Percentiles rank a stretch among this genome's conserved stretches.
Evolutionary conservation across 2,797 vertebrate genomes (phyloP).

Genomic region (Gymnothorax javanicus): DNA sequence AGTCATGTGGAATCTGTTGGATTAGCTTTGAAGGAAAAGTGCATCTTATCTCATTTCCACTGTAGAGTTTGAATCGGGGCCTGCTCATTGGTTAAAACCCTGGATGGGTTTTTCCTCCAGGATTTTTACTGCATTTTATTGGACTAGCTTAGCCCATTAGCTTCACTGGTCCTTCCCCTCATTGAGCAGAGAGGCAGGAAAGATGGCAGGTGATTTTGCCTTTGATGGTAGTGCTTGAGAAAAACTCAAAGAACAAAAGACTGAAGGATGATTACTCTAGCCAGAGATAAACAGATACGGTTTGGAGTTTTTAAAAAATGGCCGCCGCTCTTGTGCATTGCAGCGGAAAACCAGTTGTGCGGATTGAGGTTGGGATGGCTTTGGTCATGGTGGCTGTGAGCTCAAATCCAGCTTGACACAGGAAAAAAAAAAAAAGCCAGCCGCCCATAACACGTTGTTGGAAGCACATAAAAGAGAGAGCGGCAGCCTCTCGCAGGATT

Average conservation of each 20-base stretch:
- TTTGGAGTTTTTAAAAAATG: neutral
- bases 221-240: neutral
- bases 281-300: neutral
- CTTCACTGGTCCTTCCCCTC: neutral
- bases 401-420: neutral
- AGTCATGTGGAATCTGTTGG: too few species aligned
- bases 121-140: neutral
- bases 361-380: neutral
- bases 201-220: neutral
- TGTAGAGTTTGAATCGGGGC: neutral
- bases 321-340: neutral
- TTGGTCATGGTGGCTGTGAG: neutral
- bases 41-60: neutral
- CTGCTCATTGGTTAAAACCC: neutral
- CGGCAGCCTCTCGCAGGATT: neutral
- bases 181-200: neutral
- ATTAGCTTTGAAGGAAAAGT: too few species aligned
- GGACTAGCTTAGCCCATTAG: neutral
- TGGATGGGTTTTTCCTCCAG: neutral
- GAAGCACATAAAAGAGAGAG: neutral
- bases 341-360: neutral
- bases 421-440: neutral
- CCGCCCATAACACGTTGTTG: constrained; percentile 3
- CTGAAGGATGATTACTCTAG: neutral
- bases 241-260: neutral